phyloP scores from a whole-genome alignment of 2,113 vertebrate species.

The Eulacestoma nigropectus region DNA sequence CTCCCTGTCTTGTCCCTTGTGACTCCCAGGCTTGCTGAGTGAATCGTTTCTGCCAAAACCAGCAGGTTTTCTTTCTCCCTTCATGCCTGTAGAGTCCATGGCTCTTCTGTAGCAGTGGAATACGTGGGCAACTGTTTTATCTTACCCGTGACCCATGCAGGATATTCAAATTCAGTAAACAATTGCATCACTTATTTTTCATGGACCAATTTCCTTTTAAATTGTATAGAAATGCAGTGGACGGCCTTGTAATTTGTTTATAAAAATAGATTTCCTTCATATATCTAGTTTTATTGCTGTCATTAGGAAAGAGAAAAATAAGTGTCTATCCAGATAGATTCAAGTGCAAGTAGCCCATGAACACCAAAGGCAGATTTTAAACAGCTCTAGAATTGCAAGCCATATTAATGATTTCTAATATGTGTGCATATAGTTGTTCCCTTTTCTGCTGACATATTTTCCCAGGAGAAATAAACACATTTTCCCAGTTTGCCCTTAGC shows the following conservation, averaged over 20 bases:
- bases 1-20: background rate
- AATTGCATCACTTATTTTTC: background rate
- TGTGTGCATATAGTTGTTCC: background rate
- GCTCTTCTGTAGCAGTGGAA: background rate
- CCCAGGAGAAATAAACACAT: background rate
- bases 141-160: background rate
- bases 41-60: background rate
- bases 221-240: background rate
- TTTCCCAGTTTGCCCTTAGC: background rate
- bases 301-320: background rate
- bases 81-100: background rate
- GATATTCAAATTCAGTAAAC: background rate
- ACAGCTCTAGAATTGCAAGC: background rate
- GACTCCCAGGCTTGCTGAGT: background rate
- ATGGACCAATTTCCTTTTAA: background rate
- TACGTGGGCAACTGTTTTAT: background rate
- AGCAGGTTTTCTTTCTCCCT: background rate
- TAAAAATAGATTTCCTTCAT: background rate
- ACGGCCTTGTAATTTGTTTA: background rate
- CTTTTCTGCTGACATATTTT: slow-evolving; percentile 15
- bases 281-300: background rate
- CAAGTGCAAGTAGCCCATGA: background rate
- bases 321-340: background rate
- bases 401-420: background rate
- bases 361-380: background rate